Conservation (phyloP, 2,888 invertebrate genomes). For the Philopedon plagiatum region DNA sequence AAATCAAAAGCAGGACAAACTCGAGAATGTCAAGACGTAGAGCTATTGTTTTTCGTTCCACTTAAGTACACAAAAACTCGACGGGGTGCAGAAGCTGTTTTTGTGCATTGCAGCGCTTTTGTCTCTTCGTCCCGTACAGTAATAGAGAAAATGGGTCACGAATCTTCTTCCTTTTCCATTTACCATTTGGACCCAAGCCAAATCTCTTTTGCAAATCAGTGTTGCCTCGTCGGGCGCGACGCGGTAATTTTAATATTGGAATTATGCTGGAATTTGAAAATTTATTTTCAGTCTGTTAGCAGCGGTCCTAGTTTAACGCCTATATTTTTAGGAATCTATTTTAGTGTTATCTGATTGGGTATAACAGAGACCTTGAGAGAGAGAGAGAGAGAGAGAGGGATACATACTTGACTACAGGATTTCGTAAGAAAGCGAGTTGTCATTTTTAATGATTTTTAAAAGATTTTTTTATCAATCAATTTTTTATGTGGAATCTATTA, state of each 20-base stretch:
- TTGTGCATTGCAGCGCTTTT: constrained; percentile 38
- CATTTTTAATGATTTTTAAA: no score
- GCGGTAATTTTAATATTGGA: constrained; percentile 18
- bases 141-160: constrained; percentile 41
- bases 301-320: no score
- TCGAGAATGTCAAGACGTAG: constrained; percentile 10
- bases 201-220: constrained; percentile 27
- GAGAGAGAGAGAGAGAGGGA: no score
- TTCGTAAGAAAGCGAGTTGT: no score
- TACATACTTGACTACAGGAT: no score
- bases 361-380: no score
- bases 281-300: not conserved
- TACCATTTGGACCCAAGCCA: constrained; percentile 35
- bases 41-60: constrained; percentile 26
- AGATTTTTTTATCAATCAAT: no score
- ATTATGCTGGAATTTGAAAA: not conserved
- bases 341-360: no score
- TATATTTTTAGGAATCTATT: no score
- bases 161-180: constrained; percentile 25
- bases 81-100: constrained; percentile 25
- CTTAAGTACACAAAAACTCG: constrained; percentile 28
- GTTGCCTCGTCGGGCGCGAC: constrained; percentile 21
- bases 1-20: not conserved
- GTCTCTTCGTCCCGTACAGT: constrained; percentile 14
- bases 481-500: no score